Evolutionary conservation across 2,888 invertebrate genomes (phyloP), one percentile per base, ranked within the genome.

Genomic region (Dasysyrphus albostriatus): DNA sequence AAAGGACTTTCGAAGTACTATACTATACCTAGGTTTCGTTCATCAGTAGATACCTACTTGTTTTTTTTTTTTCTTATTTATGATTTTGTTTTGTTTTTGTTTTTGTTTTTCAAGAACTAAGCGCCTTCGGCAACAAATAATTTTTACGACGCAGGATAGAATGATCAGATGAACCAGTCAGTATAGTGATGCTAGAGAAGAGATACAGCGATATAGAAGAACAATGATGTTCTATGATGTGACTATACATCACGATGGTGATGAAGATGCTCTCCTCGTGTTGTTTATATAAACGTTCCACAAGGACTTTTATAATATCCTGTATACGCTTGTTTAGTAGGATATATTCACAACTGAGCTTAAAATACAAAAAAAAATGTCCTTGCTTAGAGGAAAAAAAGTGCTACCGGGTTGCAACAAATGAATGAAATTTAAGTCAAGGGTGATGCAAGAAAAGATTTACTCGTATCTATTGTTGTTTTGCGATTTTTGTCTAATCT

Each of bases 251-350:
- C 61, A 59, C 44, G 59, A 67, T 61, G 70, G 8, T 44, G 74
- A 75, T 70, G 79, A 65, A 69, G 83, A 84, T 58, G 12, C 63
- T 44, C 75, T 75, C n/a, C 29, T 51, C 24, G 29, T 65, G 59
- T 65, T 83, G 70, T 83, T 83, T 83, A 72, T 75, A 70, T 83
- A 75, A 83, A 79, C 54, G 74, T 49, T 58, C 10, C 59, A 72
- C 69, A 67, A 72, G 75, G 65, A 59, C 65, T 65, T 39, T 77
- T 59, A 34, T 47, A 49, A 39, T 44, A 67, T 69, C 44, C 59
- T 74, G 59, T 34, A 58, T 65, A 58, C 37, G 51, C 16, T 58
- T 67, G 67, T 65, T 83, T 24, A 44, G 29, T 24, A 44, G n/a
- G 14, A 69, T 14, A 44, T 24, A 16, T 58, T 58, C 10, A 14